Evolutionary conservation across 1,140 invertebrate species (phyloP).

Genomic region (Eurosta solidaginis): DNA sequence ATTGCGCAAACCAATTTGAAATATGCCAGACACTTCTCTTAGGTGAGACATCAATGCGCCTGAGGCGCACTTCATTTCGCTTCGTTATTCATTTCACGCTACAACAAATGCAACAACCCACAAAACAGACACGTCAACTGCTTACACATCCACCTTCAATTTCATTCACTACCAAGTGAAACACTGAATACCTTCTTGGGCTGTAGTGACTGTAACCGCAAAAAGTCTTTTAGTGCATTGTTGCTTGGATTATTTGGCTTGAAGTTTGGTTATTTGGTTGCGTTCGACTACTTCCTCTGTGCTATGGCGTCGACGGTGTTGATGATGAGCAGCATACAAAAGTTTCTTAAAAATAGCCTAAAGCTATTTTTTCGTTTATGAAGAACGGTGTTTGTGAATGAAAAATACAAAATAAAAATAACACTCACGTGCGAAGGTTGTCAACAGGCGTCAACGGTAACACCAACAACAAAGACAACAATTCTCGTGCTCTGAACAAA

Average conservation of each 20-base stretch:
- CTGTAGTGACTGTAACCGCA: not conserved
- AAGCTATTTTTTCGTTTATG: constrained; percentile 28
- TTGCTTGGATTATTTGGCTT: not conserved
- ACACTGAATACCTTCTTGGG: not conserved
- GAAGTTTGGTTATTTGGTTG: no score
- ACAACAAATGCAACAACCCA: not conserved
- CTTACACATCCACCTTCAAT: not conserved
- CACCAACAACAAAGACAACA: constrained; percentile 3
- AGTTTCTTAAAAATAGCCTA: constrained; percentile 34
- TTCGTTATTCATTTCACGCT: constrained; percentile 34
- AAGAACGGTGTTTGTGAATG: not conserved
- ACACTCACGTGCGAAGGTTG: not conserved
- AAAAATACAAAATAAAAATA: no score
- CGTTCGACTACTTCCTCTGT: not conserved
- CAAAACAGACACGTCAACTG: constrained; percentile 4
- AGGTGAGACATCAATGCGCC: constrained; percentile 34
- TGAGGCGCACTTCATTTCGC: constrained; percentile 34
- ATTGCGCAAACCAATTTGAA: not conserved
- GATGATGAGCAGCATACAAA: constrained; percentile 13
- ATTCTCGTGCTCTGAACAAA: not conserved
- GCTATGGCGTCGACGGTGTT: constrained; percentile 6
- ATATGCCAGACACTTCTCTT: constrained; percentile 34
- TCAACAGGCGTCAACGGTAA: not conserved
- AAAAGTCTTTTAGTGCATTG: not conserved
- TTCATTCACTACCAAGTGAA: not conserved